Evolutionary conservation across 2,113 vertebrate genomes (phyloP).

Genomic region (Crocuta crocuta): DNA sequence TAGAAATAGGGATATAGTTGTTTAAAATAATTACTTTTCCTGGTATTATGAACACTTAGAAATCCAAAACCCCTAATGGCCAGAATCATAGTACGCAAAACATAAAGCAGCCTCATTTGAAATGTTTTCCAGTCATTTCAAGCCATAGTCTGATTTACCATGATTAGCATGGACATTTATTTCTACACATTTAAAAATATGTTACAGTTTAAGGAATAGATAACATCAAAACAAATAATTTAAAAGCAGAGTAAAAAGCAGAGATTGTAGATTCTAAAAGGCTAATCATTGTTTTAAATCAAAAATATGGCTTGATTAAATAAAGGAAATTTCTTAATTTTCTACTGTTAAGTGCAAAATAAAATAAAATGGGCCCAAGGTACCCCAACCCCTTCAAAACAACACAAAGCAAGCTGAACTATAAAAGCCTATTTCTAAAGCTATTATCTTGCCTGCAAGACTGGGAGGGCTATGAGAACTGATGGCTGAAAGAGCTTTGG

Average conservation of each 20-base stretch:
- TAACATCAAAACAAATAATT: slow-evolving; percentile 51
- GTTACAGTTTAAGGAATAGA: slow-evolving; percentile 45
- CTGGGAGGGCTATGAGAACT: slow-evolving; percentile 90
- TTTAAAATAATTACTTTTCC: slow-evolving; percentile 63
- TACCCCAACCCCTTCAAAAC: slow-evolving; percentile 54
- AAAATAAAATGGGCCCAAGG: slow-evolving; percentile 64
- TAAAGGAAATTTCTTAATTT: slow-evolving; percentile 84
- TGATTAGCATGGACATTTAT: slow-evolving; percentile 33
- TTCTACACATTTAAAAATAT: slow-evolving; percentile 43
- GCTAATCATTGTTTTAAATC: slow-evolving; percentile 72
- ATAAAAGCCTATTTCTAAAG: slow-evolving; percentile 87
- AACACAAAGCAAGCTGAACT: slow-evolving; percentile 82
- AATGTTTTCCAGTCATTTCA: slow-evolving; percentile 85
- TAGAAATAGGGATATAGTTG: neutral
- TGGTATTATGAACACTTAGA: slow-evolving; percentile 84
- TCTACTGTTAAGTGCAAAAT: slow-evolving; percentile 79
- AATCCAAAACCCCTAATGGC: slow-evolving; percentile 83
- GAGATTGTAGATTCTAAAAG: slow-evolving; percentile 50
- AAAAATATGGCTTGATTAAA: slow-evolving; percentile 87
- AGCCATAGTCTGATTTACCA: slow-evolving; percentile 82
- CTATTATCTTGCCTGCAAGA: slow-evolving; percentile 90
- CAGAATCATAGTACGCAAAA: slow-evolving; percentile 81
- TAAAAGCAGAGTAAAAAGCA: slow-evolving; percentile 40
- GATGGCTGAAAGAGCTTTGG: slow-evolving; percentile 90
- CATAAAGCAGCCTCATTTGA: slow-evolving; percentile 83